A percentile compares a stretch with the other conserved stretches of the same genome.
These are phyloP conservation scores for Micromussa lordhowensis DNA, from an alignment of 92 coral and sea anemone species.

Conservation along the genomic window DNA sequence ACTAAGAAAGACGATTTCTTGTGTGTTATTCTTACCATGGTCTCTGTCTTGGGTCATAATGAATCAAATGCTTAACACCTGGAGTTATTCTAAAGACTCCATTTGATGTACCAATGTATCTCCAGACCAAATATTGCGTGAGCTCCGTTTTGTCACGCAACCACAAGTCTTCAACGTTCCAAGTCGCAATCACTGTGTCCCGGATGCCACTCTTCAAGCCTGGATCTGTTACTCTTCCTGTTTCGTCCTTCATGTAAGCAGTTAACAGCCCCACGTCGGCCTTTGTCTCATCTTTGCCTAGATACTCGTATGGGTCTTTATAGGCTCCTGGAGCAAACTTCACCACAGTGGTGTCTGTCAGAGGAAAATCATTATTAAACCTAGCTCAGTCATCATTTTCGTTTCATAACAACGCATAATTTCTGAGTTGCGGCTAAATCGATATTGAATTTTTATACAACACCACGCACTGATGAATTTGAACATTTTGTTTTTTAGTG, in stretches of 20 bases:
- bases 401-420: too few species aligned
- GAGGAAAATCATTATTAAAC: background rate
- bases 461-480: too few species aligned
- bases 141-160: conserved; percentile 38
- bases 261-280: conserved; percentile 14
- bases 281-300: conserved; percentile 49
- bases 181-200: conserved; percentile 55
- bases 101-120: conserved; percentile 62
- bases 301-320: conserved; percentile 51
- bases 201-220: conserved; percentile 50
- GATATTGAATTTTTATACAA: too few species aligned
- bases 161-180: conserved; percentile 66
- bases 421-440: too few species aligned
- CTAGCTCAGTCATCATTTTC: too few species aligned
- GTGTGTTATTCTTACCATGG: conserved; percentile 31
- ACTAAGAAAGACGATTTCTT: background rate
- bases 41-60: conserved; percentile 63
- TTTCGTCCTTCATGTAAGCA: conserved; percentile 49
- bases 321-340: conserved; percentile 72
- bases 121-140: conserved; percentile 59
- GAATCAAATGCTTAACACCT: too few species aligned
- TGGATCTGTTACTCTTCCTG: conserved; percentile 17
- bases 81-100: conserved; percentile 57
- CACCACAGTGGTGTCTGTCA: conserved; percentile 4
- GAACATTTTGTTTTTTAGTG: too few species aligned